Conservation (phyloP, 2,797 vertebrate genomes). For the Micromesistius poutassou region DNA sequence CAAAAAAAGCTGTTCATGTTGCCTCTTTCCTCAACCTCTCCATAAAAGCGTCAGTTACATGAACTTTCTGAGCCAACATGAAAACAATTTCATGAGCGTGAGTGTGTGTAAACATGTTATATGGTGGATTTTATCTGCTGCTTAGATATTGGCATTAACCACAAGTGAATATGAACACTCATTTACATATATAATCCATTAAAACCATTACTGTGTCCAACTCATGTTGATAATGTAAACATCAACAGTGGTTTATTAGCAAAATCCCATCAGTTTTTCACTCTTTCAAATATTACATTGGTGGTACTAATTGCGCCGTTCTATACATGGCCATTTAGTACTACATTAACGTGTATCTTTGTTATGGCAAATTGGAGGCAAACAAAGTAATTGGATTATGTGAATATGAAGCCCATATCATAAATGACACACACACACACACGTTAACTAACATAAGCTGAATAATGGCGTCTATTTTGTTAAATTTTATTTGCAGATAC, state of each 20-base stretch:
- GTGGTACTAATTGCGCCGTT: background rate
- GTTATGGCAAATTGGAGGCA: background rate
- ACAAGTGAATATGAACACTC: no score
- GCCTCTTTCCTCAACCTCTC: conserved; percentile 16
- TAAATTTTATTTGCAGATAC: background rate
- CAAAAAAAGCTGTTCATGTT: conserved; percentile 23
- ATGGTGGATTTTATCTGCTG: no score
- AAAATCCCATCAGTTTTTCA: no score
- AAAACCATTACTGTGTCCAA: no score
- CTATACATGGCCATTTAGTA: background rate
- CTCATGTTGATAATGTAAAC: no score
- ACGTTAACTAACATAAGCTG: background rate
- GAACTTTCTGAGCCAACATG: conserved; percentile 50
- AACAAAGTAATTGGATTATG: background rate
- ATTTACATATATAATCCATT: no score
- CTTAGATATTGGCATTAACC: no score
- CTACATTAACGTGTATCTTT: background rate
- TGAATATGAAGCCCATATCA: background rate
- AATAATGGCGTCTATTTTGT: background rate
- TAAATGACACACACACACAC: background rate
- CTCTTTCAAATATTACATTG: no score
- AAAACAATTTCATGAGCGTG: conserved; percentile 33
- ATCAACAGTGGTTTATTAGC: no score
- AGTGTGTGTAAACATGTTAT: no score
- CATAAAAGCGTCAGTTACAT: no score